These are phyloP conservation scores for Coregonus ussuriensis DNA, from an alignment of 2,797 vertebrate genomes.

Conservation along the genomic window DNA sequence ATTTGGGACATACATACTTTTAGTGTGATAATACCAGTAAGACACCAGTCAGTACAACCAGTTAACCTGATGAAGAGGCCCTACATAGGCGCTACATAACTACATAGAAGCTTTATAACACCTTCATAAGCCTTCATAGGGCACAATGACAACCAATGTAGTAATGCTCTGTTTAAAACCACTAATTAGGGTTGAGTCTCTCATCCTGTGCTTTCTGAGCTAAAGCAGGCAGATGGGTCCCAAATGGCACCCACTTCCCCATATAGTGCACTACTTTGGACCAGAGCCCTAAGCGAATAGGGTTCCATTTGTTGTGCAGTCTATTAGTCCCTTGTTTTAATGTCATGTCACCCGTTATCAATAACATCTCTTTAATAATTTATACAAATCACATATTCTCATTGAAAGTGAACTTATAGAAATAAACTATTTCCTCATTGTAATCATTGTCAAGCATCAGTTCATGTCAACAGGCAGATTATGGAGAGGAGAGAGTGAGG, in stretches of 20 bases:
- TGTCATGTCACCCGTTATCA: constrained; percentile 4
- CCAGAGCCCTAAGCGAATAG: background rate
- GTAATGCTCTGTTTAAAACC: background rate
- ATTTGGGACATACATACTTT: too few relatives aligned
- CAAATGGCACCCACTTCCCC: constrained; percentile 24
- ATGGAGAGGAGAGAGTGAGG: constrained; percentile 24
- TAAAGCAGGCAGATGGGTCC: constrained; percentile 46
- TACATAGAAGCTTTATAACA: background rate
- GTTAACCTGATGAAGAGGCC: background rate
- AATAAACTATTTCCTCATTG: constrained; percentile 51
- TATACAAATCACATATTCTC: constrained; percentile 55
- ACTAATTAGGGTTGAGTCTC: background rate
- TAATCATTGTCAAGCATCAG: constrained; percentile 54
- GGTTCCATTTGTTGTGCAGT: background rate
- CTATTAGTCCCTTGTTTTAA: background rate
- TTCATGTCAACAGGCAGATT: constrained; percentile 44
- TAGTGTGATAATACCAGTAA: background rate
- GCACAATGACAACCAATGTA: background rate
- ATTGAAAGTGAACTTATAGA: constrained; percentile 44
- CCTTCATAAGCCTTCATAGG: background rate
- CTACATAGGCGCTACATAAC: background rate
- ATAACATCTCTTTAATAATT: constrained; percentile 19
- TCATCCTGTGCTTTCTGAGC: too few relatives aligned
- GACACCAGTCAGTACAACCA: constrained; percentile 1
- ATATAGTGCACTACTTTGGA: background rate